phyloP scores from a whole-genome alignment of 2,797 vertebrate species.

The Esox lucius region DNA sequence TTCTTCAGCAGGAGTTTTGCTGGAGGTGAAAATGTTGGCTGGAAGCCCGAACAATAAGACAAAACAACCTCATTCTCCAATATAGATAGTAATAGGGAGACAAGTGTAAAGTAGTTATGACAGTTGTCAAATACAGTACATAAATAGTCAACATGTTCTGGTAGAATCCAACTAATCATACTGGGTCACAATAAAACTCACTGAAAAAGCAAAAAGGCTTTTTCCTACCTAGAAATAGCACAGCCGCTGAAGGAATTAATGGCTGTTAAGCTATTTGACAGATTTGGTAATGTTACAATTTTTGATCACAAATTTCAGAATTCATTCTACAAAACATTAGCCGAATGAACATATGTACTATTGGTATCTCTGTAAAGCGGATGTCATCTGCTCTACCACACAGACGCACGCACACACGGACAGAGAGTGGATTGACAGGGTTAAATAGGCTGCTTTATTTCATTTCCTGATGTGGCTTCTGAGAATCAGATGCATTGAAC shows the following conservation, averaged over 20 bases:
- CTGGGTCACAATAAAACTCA: background rate
- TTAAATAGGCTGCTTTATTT: background rate
- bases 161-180: background rate
- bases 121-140: slow-evolving; percentile 7
- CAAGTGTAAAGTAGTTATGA: slow-evolving; percentile 23
- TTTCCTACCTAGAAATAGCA: background rate
- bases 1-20: slow-evolving; percentile 41
- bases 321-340: background rate
- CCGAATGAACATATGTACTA: background rate
- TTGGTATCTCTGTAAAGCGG: background rate
- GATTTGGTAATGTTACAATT: no score
- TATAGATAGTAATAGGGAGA: slow-evolving; percentile 19
- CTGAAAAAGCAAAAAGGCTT: background rate
- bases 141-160: background rate
- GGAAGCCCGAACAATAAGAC: slow-evolving; percentile 35
- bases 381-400: background rate
- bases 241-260: background rate
- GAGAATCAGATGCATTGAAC: background rate
- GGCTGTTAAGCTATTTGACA: background rate
- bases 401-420: background rate
- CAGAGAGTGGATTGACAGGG: background rate
- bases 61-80: slow-evolving; percentile 21
- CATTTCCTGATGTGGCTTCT: background rate
- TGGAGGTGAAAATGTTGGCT: slow-evolving; percentile 34
- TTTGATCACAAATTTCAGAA: background rate